Evolutionary conservation across 1,140 invertebrate genomes (phyloP).

Genomic region (Scaptomyza graminum): DNA sequence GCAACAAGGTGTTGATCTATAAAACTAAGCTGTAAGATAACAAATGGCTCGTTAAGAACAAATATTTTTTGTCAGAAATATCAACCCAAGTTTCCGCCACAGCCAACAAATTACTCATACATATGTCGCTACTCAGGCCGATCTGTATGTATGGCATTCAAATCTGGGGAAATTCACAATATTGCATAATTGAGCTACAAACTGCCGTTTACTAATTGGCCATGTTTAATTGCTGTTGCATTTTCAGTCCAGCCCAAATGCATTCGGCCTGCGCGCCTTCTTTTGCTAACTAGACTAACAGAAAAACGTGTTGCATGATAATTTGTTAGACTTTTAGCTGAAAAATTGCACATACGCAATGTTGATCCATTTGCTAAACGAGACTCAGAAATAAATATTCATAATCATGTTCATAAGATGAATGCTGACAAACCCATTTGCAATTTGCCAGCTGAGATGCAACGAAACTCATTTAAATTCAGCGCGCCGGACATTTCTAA

Average conservation of each 20-base stretch:
- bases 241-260: not conserved
- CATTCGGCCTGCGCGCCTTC: not conserved
- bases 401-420: constrained; percentile 28
- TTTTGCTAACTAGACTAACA: not conserved
- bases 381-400: not conserved
- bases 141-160: too few species aligned
- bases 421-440: constrained; percentile 42
- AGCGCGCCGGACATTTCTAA: constrained; percentile 43
- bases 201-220: constrained; percentile 3
- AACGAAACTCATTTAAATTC: constrained; percentile 32
- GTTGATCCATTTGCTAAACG: constrained; percentile 11
- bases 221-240: not conserved
- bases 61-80: too few species aligned
- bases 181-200: constrained; percentile 9
- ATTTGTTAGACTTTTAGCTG: constrained; percentile 2
- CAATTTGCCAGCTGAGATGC: constrained; percentile 38
- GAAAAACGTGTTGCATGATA: constrained; percentile 22
- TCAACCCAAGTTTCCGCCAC: too few species aligned
- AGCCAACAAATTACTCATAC: too few species aligned
- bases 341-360: constrained; percentile 23
- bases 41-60: too few species aligned
- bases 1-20: too few species aligned
- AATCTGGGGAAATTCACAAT: too few species aligned
- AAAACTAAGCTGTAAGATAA: too few species aligned
- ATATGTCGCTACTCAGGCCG: too few species aligned